Evolutionary conservation across 2,888 invertebrate species (phyloP).

Genomic region (Drosophila basisetae): DNA sequence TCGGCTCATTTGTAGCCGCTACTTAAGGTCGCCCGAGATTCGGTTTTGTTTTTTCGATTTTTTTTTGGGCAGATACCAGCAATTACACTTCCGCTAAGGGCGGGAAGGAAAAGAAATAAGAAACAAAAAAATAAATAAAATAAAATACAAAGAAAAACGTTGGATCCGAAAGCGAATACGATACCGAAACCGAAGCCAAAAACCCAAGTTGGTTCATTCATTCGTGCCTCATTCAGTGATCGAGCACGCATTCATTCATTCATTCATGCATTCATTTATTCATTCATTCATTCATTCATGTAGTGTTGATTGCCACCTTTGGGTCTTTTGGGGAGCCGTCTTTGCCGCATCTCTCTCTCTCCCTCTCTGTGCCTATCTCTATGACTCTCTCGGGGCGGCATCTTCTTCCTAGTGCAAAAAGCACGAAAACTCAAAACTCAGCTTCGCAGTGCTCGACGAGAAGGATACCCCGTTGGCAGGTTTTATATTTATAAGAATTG

Average conservation of each 20-base stretch:
- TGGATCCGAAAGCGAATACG: slow-evolving; percentile 17
- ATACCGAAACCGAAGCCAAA: background rate
- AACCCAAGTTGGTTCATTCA: slow-evolving; percentile 42
- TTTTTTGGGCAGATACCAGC: slow-evolving; percentile 42
- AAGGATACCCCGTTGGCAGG: slow-evolving; percentile 14
- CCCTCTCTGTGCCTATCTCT: background rate
- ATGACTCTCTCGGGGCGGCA: slow-evolving; percentile 28
- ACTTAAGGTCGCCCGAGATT: slow-evolving; percentile 50
- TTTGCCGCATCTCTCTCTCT: slow-evolving; percentile 23
- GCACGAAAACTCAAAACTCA: slow-evolving; percentile 8
- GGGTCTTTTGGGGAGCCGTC: slow-evolving; percentile 49
- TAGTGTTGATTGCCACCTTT: slow-evolving; percentile 77
- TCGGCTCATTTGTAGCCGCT: slow-evolving; percentile 62
- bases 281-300: slow-evolving; percentile 1
- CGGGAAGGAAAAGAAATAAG: slow-evolving; percentile 5
- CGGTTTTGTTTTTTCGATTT: slow-evolving; percentile 1
- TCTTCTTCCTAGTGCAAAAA: slow-evolving; percentile 68
- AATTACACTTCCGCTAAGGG: slow-evolving; percentile 73
- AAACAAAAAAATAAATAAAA: slow-evolving; percentile 15
- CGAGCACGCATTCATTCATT: slow-evolving; percentile 34
- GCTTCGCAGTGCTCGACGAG: slow-evolving; percentile 1
- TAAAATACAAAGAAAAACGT: slow-evolving; percentile 5
- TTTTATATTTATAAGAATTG: background rate
- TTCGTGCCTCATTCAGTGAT: slow-evolving; percentile 43
- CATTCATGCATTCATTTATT: slow-evolving; percentile 40